Percentiles rank a stretch among this genome's conserved stretches.
Evolutionary conservation across 1,140 invertebrate genomes (phyloP).

Genomic region (Heliconius nattereri): DNA sequence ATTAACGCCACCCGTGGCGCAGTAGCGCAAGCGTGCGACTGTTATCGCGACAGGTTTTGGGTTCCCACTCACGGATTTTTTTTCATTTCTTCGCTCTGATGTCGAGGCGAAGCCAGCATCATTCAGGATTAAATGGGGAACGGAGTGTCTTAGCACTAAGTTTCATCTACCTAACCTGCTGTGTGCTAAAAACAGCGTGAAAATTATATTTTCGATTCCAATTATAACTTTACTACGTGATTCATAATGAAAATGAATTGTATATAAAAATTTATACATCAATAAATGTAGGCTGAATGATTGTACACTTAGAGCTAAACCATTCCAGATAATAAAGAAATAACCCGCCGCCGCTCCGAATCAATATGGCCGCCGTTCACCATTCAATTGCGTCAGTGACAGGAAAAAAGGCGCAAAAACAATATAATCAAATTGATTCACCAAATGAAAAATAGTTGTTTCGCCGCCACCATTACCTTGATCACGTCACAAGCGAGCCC

Average conservation of each 20-base stretch:
- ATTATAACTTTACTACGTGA: neutral
- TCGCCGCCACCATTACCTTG: neutral
- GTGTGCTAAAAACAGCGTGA: too few relatives aligned
- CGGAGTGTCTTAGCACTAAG: too few relatives aligned
- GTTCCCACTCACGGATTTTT: too few relatives aligned
- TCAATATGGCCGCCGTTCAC: conserved; percentile 8
- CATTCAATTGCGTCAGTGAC: conserved; percentile 12
- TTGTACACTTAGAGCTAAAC: neutral
- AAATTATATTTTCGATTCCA: neutral
- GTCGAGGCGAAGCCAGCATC: too few relatives aligned
- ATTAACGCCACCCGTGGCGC: too few relatives aligned
- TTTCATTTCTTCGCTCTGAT: too few relatives aligned
- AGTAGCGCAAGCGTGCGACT: neutral
- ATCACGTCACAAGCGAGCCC: neutral
- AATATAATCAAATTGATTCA: conserved; percentile 12
- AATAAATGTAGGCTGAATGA: conserved; percentile 2
- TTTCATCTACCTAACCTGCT: too few relatives aligned
- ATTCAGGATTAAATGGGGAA: too few relatives aligned
- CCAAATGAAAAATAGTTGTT: neutral
- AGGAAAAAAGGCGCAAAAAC: conserved; percentile 11
- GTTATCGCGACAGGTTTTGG: neutral
- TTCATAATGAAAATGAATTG: neutral
- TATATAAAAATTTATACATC: neutral
- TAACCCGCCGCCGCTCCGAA: neutral
- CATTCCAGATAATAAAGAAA: neutral